These are phyloP conservation scores for Enoplosus armatus DNA, from an alignment of 2,797 vertebrate genomes.

Conservation along the genomic window DNA sequence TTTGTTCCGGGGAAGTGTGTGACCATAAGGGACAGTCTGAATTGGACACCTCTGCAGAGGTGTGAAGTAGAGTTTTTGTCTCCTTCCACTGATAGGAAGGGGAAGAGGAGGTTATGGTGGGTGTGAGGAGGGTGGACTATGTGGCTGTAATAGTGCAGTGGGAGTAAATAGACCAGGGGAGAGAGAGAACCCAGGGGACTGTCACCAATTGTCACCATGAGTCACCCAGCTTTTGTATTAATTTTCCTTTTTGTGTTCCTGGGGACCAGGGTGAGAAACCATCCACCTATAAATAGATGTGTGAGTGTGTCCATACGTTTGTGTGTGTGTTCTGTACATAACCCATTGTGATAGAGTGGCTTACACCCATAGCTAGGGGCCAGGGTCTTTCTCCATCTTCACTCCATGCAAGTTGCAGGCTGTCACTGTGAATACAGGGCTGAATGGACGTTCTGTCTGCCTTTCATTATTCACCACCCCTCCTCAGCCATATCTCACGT, in stretches of 20 bases:
- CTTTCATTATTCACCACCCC: constrained; percentile 70
- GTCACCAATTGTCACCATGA: constrained; percentile 85
- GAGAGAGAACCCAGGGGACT: constrained; percentile 73
- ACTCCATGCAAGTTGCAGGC: constrained; percentile 46
- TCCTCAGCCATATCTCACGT: constrained; percentile 54
- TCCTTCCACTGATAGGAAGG: constrained; percentile 60
- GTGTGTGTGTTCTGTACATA: constrained; percentile 30
- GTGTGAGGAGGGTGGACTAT: constrained; percentile 57
- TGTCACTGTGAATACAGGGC: constrained; percentile 45
- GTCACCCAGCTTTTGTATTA: constrained; percentile 76
- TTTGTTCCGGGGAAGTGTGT: constrained; percentile 66
- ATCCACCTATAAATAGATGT: constrained; percentile 77
- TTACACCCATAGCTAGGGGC: constrained; percentile 57
- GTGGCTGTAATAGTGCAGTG: constrained; percentile 67
- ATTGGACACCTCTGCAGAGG: constrained; percentile 86
- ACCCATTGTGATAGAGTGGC: constrained; percentile 49
- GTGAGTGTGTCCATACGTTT: constrained; percentile 39
- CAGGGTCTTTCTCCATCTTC: constrained; percentile 56
- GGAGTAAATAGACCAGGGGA: constrained; percentile 76
- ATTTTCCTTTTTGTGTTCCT: constrained; percentile 78
- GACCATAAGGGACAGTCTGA: constrained; percentile 82
- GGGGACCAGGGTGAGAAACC: constrained; percentile 76
- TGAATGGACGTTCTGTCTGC: constrained; percentile 53
- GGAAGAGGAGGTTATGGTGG: constrained; percentile 52
- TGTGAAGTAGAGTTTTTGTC: constrained; percentile 87